phyloP scores from a whole-genome alignment of 2,888 invertebrate genomes.

The Plusia festucae region DNA sequence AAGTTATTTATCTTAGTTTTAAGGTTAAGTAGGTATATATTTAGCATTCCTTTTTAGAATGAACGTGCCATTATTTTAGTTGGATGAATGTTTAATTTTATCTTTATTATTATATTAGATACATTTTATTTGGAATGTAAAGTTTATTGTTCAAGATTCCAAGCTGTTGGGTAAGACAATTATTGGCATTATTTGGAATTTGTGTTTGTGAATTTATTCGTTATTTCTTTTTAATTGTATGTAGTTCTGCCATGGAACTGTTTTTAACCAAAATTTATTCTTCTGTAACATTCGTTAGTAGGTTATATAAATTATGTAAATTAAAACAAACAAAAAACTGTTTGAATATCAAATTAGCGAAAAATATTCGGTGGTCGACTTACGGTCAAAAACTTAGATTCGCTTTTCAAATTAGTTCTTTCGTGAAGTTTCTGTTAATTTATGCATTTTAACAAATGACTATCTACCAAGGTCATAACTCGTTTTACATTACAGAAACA shows the following conservation, averaged over 20 bases:
- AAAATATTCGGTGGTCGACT: not conserved
- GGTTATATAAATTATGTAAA: conserved; percentile 1
- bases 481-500: not conserved
- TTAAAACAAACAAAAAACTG: not conserved
- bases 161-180: conserved; percentile 6
- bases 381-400: not conserved
- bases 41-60: conserved; percentile 62
- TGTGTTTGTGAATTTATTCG: conserved; percentile 27
- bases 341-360: not conserved
- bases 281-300: conserved; percentile 18
- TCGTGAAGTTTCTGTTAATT: not conserved
- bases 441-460: conserved; percentile 5
- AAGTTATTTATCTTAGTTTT: conserved; percentile 62
- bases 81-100: conserved; percentile 30
- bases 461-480: not conserved
- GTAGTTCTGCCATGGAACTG: conserved; percentile 27
- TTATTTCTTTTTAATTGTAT: conserved; percentile 36
- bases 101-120: conserved; percentile 7
- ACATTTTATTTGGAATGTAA: not conserved
- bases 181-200: conserved; percentile 22
- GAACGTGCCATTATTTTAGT: conserved; percentile 65
- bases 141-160: conserved; percentile 18
- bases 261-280: conserved; percentile 14
- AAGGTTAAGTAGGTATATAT: conserved; percentile 17
- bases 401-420: not conserved